These are phyloP conservation scores for Stenichneumon culpator DNA, from an alignment of 2,888 invertebrate genomes.

Conservation along the genomic window DNA sequence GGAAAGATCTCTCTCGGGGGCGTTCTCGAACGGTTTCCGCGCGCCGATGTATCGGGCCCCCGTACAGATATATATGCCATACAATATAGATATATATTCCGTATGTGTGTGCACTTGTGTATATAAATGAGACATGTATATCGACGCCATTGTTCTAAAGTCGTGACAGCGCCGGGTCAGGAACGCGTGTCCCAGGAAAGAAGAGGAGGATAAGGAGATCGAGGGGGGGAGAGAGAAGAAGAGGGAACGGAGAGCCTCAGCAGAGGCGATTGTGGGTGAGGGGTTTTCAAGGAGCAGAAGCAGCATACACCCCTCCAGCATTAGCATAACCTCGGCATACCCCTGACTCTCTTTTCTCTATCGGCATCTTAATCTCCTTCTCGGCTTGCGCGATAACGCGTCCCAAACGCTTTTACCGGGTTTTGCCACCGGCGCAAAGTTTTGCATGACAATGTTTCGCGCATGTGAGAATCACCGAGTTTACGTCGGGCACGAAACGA, in stretches of 20 bases:
- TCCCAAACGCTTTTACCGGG: conserved; percentile 58
- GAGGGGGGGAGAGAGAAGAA: conserved; percentile 18
- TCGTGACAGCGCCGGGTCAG: conserved; percentile 84
- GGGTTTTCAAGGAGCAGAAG: conserved; percentile 40
- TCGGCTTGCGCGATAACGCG: conserved; percentile 76
- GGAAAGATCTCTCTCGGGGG: conserved; percentile 64
- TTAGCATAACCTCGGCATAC: conserved; percentile 78
- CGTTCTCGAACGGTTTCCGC: conserved; percentile 66
- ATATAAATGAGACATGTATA: conserved; percentile 83
- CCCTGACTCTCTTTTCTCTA: conserved; percentile 75
- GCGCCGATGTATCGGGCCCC: conserved; percentile 64
- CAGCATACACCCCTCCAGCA: conserved; percentile 69
- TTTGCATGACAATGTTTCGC: conserved; percentile 55
- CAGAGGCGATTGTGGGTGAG: conserved; percentile 52
- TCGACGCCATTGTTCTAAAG: conserved; percentile 83
- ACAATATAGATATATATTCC: conserved; percentile 48
- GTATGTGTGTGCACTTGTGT: conserved; percentile 71
- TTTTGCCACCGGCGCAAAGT: conserved; percentile 49
- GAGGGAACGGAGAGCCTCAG: conserved; percentile 28
- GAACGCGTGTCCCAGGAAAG: conserved; percentile 81
- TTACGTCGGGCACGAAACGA: conserved; percentile 25
- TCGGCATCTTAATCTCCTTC: conserved; percentile 82
- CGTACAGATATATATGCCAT: conserved; percentile 49
- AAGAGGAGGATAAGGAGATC: conserved; percentile 26
- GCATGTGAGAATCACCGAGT: conserved; percentile 33